Conservation (phyloP, 2,113 vertebrate species). For the rat (Rattus norvegicus) region DNA sequence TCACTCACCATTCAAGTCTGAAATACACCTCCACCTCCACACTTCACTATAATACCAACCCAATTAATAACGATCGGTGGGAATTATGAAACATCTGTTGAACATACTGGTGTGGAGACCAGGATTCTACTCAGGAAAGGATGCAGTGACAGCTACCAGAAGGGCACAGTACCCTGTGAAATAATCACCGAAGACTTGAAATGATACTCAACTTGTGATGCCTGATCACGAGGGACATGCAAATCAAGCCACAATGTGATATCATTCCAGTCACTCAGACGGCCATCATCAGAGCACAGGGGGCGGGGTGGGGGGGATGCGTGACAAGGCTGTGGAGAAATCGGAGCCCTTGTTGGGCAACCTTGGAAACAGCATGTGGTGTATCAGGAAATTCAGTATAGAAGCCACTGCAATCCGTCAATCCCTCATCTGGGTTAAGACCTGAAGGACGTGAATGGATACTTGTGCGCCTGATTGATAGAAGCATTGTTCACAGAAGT, state of each 20-base stretch:
- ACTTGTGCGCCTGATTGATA: background rate
- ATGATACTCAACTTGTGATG: background rate
- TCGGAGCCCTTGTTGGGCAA: rapidly evolving
- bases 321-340: background rate
- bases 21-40: background rate
- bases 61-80: background rate
- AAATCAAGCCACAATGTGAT: background rate
- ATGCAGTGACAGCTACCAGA: background rate
- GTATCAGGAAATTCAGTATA: background rate
- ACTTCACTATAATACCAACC: too few relatives aligned
- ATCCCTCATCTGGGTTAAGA: background rate
- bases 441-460: background rate
- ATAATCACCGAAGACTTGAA: background rate
- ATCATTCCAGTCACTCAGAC: background rate
- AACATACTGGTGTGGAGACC: background rate
- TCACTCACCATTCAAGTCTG: background rate
- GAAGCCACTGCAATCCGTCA: background rate
- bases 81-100: background rate
- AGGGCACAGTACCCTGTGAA: background rate
- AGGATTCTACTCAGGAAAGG: background rate
- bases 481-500: background rate
- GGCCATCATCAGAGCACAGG: background rate
- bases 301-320: background rate
- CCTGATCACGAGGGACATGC: background rate
- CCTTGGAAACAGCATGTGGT: rapidly evolving